Base-by-base conservation (phyloP, 2,113 vertebrate species). In the Cacatua alba region DNA sequence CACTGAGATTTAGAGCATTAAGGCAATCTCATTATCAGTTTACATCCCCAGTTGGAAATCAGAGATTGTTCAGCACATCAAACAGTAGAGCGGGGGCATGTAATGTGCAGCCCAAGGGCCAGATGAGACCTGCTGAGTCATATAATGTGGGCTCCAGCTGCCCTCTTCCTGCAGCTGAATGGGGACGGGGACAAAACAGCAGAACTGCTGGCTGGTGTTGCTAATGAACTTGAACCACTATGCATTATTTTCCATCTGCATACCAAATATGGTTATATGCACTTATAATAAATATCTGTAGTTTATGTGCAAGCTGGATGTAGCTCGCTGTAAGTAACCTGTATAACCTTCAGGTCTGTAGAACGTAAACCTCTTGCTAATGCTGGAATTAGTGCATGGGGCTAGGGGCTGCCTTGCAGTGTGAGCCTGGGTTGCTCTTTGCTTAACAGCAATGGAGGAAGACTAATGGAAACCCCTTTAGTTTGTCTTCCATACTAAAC, bases 11-110 rank as follows among this genome's bases (percentile, higher is more conserved):
- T n/a, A n/a, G n/a, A n/a, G n/a, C n/a, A n/a, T n/a, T 88, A 96
- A 91, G 82, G 90, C 77, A 86, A 93, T 93, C 90, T 94, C 94
- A 97, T 95, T 92, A 96, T 92, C 78, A 75, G 68, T 97, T 96
- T 93, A 94, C 95, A 90, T 92, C 49, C 49, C 81, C 95, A 91
- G 95, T 6, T 82, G 94, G 94, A 97, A 94, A 85, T 76, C 9
- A 4, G 83, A 92, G 82, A 39, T 79, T 96, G 93, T 82, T 96
- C 83, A 92, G 81, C 60, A 55, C 89, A 95, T 95, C 91, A 81
- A 26, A 69, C 35, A 60, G 83, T 31, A 19, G 74, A 95, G 75
- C 5, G 2, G 82, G 78, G 77, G 74, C 68, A 59, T 35, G 62
- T 70, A 95, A 95, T 92, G 91, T 72, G 81, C 68, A 90, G 90